Conservation (phyloP, 2,797 vertebrate genomes). For the Choloepus didactylus region DNA sequence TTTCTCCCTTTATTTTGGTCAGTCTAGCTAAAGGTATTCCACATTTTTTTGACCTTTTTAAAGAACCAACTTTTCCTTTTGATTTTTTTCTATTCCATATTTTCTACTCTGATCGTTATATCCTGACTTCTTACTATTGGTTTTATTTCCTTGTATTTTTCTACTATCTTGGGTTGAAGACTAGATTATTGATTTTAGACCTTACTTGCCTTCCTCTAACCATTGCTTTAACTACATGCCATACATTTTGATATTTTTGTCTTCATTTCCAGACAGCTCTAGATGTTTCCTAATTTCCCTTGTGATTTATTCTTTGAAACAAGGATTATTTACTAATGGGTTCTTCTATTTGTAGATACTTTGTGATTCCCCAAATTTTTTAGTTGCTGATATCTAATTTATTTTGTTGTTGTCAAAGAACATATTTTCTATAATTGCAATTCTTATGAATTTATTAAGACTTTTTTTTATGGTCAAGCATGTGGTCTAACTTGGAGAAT, state of each 20-base stretch:
- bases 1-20: background rate
- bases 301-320: background rate
- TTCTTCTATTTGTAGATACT: background rate
- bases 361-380: background rate
- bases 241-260: background rate
- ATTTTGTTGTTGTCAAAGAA: no score
- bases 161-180: background rate
- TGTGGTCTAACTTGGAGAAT: no score
- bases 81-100: background rate
- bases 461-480: no score
- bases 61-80: background rate
- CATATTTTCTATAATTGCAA: no score
- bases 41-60: no score
- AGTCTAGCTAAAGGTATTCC: background rate
- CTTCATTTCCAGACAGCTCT: background rate
- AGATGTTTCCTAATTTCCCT: background rate
- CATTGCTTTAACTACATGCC: background rate
- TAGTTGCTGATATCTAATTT: background rate
- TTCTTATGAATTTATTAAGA: no score
- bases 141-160: background rate
- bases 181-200: background rate
- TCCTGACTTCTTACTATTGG: background rate
- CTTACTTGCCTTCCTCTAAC: background rate
- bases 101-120: background rate
- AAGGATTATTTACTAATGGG: background rate